These are phyloP conservation scores for Aphidius colemani DNA, from an alignment of 2,888 invertebrate species.

Conservation along the genomic window DNA sequence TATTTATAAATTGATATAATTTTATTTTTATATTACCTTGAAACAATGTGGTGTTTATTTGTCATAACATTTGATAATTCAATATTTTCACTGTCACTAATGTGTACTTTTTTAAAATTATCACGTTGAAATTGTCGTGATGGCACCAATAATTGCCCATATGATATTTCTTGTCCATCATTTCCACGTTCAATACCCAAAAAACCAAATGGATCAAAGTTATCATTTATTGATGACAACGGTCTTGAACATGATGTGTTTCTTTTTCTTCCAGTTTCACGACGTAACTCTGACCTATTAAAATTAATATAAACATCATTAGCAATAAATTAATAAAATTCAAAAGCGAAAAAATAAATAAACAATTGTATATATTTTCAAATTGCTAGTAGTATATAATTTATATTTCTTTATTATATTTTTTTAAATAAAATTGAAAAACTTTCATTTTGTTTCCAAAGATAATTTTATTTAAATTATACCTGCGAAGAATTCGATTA, in stretches of 20 bases:
- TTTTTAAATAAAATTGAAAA: no score
- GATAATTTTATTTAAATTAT: slow-evolving; percentile 28
- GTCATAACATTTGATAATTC: slow-evolving; percentile 57
- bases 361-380: not conserved
- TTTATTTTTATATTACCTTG: slow-evolving; percentile 59
- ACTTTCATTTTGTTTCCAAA: not conserved
- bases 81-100: slow-evolving; percentile 51
- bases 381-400: not conserved
- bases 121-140: slow-evolving; percentile 66
- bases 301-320: not conserved
- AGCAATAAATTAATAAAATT: not conserved
- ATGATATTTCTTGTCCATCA: slow-evolving; percentile 91
- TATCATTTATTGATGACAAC: slow-evolving; percentile 81
- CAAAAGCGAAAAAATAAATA: not conserved
- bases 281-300: slow-evolving; percentile 68
- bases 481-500: slow-evolving; percentile 47
- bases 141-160: slow-evolving; percentile 81
- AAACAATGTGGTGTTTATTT: slow-evolving; percentile 64
- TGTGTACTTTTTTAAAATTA: slow-evolving; percentile 49
- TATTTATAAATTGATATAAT: no score
- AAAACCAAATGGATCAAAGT: slow-evolving; percentile 82
- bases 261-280: slow-evolving; percentile 76
- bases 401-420: not conserved
- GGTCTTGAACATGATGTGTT: slow-evolving; percentile 84
- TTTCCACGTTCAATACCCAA: slow-evolving; percentile 80